A percentile compares a stretch with the other conserved stretches of the same genome.
Conservation (phyloP, 2,113 vertebrate genomes). For the Apteryx owenii region DNA sequence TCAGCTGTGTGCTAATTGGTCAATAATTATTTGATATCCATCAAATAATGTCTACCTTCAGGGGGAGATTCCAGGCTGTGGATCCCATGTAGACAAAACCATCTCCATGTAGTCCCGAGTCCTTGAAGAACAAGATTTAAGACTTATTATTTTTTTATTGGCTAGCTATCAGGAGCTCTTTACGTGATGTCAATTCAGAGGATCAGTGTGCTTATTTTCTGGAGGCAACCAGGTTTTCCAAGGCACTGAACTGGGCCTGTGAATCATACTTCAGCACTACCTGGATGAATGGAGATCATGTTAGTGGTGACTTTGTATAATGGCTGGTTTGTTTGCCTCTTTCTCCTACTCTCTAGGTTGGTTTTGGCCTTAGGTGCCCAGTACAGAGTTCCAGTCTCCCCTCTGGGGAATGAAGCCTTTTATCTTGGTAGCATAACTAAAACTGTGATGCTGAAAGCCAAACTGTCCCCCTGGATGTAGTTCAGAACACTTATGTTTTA, state of each 20-base stretch:
- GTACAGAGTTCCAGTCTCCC: fast-evolving
- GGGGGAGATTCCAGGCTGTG: not conserved
- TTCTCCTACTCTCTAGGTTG: not conserved
- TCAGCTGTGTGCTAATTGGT: not conserved
- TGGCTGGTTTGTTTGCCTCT: not conserved
- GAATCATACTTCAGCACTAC: not conserved
- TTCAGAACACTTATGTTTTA: not conserved
- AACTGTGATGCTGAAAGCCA: not conserved
- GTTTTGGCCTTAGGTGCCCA: not conserved
- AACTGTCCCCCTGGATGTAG: not conserved
- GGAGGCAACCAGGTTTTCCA: not conserved
- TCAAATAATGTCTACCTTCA: not conserved
- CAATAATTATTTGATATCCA: not conserved
- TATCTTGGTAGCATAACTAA: not conserved
- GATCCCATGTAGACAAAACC: not conserved
- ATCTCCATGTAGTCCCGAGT: not conserved
- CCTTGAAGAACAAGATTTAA: not conserved
- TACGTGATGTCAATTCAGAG: not conserved
- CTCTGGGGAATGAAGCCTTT: not conserved
- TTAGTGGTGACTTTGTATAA: too few species aligned
- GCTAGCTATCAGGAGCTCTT: not conserved
- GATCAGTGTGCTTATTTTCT: not conserved
- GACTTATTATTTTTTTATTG: not conserved
- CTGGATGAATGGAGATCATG: not conserved
- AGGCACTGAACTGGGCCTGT: not conserved